Evolutionary conservation across 2,888 invertebrate species (phyloP), one percentile per base, ranked within the genome.

Genomic region (Pyrochroa serraticornis): DNA sequence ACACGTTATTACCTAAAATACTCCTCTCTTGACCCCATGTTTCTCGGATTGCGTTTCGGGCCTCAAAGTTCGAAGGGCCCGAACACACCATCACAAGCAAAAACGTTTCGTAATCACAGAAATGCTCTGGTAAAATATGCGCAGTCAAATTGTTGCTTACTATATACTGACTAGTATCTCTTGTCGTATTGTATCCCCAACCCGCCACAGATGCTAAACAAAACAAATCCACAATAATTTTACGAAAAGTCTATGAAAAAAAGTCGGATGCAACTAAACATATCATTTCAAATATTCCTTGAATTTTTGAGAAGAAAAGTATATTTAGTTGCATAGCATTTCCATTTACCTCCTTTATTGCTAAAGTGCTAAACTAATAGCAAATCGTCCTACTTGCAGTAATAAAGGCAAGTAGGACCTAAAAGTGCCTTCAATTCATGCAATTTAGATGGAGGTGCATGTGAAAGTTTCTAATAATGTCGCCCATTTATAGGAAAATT

Each of bases 41-140:
- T 57, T 87, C 83, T 59, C 92, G 78, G 45, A 91, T 89, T 0
- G 88, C 87, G 36, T 76, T 68, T 41, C 93, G 82, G 36, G 85
- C 83, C 32, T 86, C 84, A 64, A 87, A 84, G 77, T 93, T 88
- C 0, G 77, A 75, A 0, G 91, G 86, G 0, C 90, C 84, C 0
- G 93, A 91, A 71, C 89, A 90, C 0, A 93, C 88, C 13, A 92
- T 84, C 58, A 93, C 86, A 5, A 93, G 79, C 13, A 92, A 76
- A 70, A 88, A 86, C 6, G 55, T 36, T 6, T 60, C 55, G 41
- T 47, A 52, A 60, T 69, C 68, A 68, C 71, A 71, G 66, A 71
- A 67, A 61, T 64, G 60, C 45, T 63, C 62, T 13, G 71, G 71
- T 50, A 70, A 58, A 41, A 71, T 63, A 31, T 60, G 63, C 44